phyloP scores from a whole-genome alignment of 30 jellyfish, hydroid and myxozoan species.

The Turritopsis dohrnii region DNA sequence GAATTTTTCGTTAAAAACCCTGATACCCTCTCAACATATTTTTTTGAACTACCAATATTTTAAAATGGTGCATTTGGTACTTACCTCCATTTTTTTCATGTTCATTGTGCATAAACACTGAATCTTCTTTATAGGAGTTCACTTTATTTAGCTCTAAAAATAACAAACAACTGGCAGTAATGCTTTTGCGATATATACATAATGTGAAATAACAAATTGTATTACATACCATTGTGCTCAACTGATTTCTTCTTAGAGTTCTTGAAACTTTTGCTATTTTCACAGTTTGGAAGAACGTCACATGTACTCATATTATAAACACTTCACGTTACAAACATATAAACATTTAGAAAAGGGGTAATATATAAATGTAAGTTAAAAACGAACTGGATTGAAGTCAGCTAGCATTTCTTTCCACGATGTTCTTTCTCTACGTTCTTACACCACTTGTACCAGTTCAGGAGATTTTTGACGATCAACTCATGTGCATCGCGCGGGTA shows the following conservation, averaged over 20 bases:
- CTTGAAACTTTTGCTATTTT: neutral
- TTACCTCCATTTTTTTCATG: neutral
- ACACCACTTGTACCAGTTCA: neutral
- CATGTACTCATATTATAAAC: neutral
- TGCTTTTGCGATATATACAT: no score
- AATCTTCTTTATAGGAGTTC: neutral
- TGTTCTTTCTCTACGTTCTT: neutral
- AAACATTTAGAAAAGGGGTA: conserved; percentile 6
- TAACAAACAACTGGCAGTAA: neutral
- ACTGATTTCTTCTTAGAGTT: neutral
- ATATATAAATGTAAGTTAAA: conserved; percentile 11
- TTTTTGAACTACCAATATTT: neutral
- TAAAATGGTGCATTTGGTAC: neutral
- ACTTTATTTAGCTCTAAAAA: neutral
- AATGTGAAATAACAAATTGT: neutral
- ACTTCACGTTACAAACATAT: neutral
- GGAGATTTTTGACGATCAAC: neutral
- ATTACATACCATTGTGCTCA: neutral
- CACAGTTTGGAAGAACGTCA: conserved; percentile 13
- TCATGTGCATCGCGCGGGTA: conserved; percentile 22
- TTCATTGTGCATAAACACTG: neutral
- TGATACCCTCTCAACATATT: neutral
- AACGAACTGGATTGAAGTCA: conserved; percentile 22
- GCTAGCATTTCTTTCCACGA: conserved; percentile 12
- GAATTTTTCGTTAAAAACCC: neutral